phyloP scores from a whole-genome alignment of 2,113 vertebrate genomes.

The Anoplopoma fimbria region DNA sequence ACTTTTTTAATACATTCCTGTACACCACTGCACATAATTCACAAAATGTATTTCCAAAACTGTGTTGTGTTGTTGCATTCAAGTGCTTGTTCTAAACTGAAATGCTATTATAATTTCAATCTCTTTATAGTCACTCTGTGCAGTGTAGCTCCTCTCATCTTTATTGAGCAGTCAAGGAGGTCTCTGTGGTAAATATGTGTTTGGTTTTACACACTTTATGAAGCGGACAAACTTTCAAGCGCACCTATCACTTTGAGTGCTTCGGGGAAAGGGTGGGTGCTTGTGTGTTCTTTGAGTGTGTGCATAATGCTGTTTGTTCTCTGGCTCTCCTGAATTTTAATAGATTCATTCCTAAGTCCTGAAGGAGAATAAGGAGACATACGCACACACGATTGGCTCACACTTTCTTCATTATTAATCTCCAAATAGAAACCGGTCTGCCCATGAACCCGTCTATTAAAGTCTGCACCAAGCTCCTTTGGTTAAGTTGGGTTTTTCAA shows the following conservation, averaged over 20 bases:
- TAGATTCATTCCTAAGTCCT: conserved; percentile 37
- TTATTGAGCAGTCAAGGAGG: conserved; percentile 55
- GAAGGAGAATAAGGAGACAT: conserved; percentile 28
- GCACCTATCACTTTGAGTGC: conserved; percentile 48
- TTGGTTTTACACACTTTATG: conserved; percentile 53
- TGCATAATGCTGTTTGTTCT: conserved; percentile 55
- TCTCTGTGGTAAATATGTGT: conserved; percentile 59
- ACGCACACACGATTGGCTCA: neutral
- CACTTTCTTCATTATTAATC: conserved; percentile 43
- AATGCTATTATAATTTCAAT: conserved; percentile 27
- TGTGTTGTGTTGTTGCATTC: conserved; percentile 29
- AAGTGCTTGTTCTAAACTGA: conserved; percentile 29
- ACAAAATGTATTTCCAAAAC: conserved; percentile 13
- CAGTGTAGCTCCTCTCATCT: conserved; percentile 53
- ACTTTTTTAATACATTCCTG: neutral
- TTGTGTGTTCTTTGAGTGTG: conserved; percentile 18
- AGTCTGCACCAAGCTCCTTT: conserved; percentile 13
- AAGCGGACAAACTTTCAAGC: conserved; percentile 46
- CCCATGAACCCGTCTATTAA: conserved; percentile 30
- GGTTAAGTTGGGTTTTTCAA: neutral
- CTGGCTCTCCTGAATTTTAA: conserved; percentile 53
- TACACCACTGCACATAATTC: neutral
- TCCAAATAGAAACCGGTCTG: conserved; percentile 7
- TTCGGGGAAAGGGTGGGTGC: conserved; percentile 21
- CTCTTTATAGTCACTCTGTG: conserved; percentile 45